Evolutionary conservation across 1,140 invertebrate genomes (phyloP).

Genomic region (Trichoplusia ni): DNA sequence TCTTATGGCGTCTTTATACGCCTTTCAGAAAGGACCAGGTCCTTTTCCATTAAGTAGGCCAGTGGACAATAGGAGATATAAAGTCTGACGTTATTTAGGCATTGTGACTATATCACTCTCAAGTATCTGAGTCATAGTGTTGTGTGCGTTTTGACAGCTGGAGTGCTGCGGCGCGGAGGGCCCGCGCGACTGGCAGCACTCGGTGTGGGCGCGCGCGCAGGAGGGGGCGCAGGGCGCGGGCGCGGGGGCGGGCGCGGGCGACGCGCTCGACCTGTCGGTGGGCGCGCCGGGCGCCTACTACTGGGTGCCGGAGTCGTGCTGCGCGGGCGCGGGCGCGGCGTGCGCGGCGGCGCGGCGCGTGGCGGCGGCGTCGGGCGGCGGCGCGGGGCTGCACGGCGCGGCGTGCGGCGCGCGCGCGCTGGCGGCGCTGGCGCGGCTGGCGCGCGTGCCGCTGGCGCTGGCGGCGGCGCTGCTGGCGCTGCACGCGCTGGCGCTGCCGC

Average conservation of each 20-base stretch:
- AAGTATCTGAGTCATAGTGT: no score
- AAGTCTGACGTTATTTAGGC: no score
- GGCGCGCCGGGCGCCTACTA: constrained; percentile 52
- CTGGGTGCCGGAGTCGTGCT: constrained; percentile 64
- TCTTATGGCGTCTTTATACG: no score
- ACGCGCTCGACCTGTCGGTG: constrained; percentile 60
- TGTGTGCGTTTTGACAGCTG: constrained; percentile 37
- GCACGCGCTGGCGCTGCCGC: constrained; percentile 55
- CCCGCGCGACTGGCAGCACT: constrained; percentile 62
- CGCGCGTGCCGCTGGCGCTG: constrained; percentile 47
- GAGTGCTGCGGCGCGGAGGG: constrained; percentile 59
- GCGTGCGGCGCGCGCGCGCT: constrained; percentile 47
- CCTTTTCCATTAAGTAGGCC: no score
- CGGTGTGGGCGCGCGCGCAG: constrained; percentile 49
- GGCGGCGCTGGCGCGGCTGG: constrained; percentile 37
- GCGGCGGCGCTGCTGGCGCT: constrained; percentile 50
- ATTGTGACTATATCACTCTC: no score
- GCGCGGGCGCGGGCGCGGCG: constrained; percentile 35
- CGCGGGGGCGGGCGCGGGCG: constrained; percentile 2
- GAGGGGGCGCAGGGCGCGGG: not conserved
- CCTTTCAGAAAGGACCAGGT: no score
- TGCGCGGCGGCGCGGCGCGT: constrained; percentile 13
- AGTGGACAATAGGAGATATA: no score
- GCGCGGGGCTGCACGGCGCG: constrained; percentile 38
- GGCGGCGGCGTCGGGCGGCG: constrained; percentile 3